phyloP scores from a whole-genome alignment of 1,140 invertebrate species.

The Hestina assimilis region DNA sequence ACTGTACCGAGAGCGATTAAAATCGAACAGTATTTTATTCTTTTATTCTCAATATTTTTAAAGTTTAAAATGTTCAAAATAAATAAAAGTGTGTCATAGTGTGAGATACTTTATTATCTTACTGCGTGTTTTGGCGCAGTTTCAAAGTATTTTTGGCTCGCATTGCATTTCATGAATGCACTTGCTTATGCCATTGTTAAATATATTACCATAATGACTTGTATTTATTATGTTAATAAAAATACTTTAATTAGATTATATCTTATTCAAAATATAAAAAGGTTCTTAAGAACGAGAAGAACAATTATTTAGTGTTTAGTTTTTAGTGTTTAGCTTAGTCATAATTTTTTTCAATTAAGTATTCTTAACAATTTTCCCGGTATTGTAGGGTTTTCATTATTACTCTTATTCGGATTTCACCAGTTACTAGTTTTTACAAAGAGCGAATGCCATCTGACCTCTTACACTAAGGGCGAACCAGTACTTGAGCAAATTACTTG shows the following conservation, averaged over 20 bases:
- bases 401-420: no score
- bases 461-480: no score
- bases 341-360: no score
- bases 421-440: no score
- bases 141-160: slow-evolving; percentile 75
- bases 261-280: neutral
- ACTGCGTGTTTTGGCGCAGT: slow-evolving; percentile 65
- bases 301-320: no score
- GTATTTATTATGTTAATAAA: slow-evolving; percentile 16
- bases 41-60: neutral
- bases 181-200: slow-evolving; percentile 40
- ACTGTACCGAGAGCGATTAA: no score
- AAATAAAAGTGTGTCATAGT: slow-evolving; percentile 38
- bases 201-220: slow-evolving; percentile 44
- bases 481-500: no score
- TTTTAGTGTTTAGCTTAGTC: no score
- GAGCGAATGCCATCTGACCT: no score
- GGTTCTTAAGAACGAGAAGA: neutral
- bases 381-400: no score
- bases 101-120: slow-evolving; percentile 50
- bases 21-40: neutral
- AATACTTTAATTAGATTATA: slow-evolving; percentile 4
- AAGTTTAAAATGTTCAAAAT: slow-evolving; percentile 7
- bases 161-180: slow-evolving; percentile 66
- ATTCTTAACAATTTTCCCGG: no score